Base-by-base conservation (phyloP, 2,113 vertebrate genomes). In the Dermatemys mawii region DNA sequence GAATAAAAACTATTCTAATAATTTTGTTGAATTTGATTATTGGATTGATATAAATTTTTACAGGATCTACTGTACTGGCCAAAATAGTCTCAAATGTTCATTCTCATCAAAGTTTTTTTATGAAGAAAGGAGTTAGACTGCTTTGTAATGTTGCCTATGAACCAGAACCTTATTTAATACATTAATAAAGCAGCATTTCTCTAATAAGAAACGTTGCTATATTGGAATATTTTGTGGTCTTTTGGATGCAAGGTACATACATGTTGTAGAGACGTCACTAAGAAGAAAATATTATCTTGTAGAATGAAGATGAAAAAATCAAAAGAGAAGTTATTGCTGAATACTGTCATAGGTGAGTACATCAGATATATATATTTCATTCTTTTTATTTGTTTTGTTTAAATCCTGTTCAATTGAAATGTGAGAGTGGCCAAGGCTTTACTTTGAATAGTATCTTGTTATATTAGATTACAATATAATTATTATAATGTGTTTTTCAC, bases 311-410 rank as follows among this genome's bases (percentile, higher is more conserved):
- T 84, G 97, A 96, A 63, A 98, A 98, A 96, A 70, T 98, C 93
- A 98, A 98, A 86, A 98, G 98, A 94, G 97, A 97, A 1, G 54
- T 98, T 90, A 98, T 98, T 90, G 63, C 95, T 89, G 96, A 98
- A 90, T 98, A 98, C 93, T 98, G 98, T 92, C 91, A 83, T 46
- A 98, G 95, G 97, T 98, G 97, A 94, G 98, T 97, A 84, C 54
- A 57, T 27, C n/a, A 70, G 57, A 83, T 81, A 75, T 2, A 87
- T 46, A 55, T 0, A 1, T 70, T 89, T 84, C 67, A 78, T 70
- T 41, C 79, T 49, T 10, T 21, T 53, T 22, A 6, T 6, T 17
- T 50, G 35, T 67, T 67, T 38, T 67, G 11, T n/a, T 21, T 21
- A 38, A 70, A 70, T 38, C 17, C 63, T 70, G 8, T 70, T 35